These are phyloP conservation scores for Bradypus variegatus DNA, from an alignment of 2,797 vertebrate genomes.

Conservation along the genomic window DNA sequence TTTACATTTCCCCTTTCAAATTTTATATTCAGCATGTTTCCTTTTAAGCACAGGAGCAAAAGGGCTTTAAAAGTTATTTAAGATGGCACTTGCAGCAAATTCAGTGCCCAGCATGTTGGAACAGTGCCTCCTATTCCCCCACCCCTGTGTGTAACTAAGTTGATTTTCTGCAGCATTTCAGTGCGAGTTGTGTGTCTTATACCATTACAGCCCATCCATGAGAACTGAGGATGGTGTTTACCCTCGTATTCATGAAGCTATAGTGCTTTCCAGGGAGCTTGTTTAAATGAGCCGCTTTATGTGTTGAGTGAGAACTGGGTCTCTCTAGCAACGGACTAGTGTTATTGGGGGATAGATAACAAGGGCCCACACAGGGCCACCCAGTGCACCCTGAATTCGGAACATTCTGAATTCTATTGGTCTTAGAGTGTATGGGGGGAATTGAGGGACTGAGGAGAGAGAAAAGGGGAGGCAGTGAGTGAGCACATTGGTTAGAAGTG, in stretches of 20 bases:
- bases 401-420: neutral
- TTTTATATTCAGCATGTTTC: constrained; percentile 36
- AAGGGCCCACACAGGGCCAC: neutral
- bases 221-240: neutral
- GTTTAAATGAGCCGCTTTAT: neutral
- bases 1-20: constrained; percentile 30
- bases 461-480: neutral
- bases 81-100: constrained; percentile 7
- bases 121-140: neutral
- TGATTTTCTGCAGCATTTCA: neutral
- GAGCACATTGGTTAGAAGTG: neutral
- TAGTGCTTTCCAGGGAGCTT: neutral
- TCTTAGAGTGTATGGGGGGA: neutral
- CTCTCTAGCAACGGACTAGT: neutral
- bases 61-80: constrained; percentile 35
- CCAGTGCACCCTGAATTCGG: neutral
- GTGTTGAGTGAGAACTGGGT: neutral
- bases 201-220: neutral
- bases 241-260: neutral
- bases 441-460: neutral
- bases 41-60: constrained; percentile 28
- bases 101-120: neutral
- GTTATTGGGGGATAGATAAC: neutral
- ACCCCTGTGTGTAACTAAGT: fast-evolving
- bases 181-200: neutral